Percentiles rank a stretch among this genome's conserved stretches.
Conservation (phyloP, 2,113 vertebrate genomes). For the Sialia sialis region DNA sequence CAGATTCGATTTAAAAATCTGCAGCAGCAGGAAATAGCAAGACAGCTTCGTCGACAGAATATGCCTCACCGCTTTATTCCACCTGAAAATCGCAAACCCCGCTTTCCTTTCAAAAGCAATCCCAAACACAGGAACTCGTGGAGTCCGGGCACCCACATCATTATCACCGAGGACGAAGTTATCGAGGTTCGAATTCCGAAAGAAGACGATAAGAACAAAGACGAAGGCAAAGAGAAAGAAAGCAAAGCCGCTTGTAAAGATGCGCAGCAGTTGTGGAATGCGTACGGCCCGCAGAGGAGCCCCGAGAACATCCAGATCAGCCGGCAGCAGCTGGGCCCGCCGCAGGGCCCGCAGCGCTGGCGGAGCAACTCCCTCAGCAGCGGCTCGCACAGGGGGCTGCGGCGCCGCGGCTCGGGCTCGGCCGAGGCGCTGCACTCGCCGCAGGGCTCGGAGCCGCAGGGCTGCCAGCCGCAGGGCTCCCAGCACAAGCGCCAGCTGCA, state of each 20-base stretch:
- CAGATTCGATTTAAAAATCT: slow-evolving; percentile 91
- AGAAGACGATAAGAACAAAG: slow-evolving; percentile 84
- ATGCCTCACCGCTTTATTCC: slow-evolving; percentile 94
- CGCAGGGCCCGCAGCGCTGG: slow-evolving; percentile 63
- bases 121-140: slow-evolving; percentile 96
- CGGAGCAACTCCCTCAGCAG: slow-evolving; percentile 93
- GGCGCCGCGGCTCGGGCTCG: slow-evolving; percentile 71
- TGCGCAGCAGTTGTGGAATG: slow-evolving; percentile 69
- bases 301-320: slow-evolving; percentile 79
- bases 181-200: slow-evolving; percentile 94
- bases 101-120: slow-evolving; percentile 97
- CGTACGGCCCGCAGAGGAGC: slow-evolving; percentile 68
- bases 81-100: slow-evolving; percentile 93
- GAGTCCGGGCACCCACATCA: slow-evolving; percentile 96
- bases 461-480: neutral
- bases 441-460: neutral
- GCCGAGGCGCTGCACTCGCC: slow-evolving; percentile 72
- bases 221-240: slow-evolving; percentile 60
- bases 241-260: slow-evolving; percentile 65
- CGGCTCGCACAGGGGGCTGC: slow-evolving; percentile 67
- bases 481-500: slow-evolving; percentile 79
- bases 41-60: slow-evolving; percentile 88
- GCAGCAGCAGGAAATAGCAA: slow-evolving; percentile 94
- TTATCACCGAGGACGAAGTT: slow-evolving; percentile 93
- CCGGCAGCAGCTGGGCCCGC: slow-evolving; percentile 67